phyloP scores from a whole-genome alignment of 2,888 invertebrate species.

The Dasypolia templi region DNA sequence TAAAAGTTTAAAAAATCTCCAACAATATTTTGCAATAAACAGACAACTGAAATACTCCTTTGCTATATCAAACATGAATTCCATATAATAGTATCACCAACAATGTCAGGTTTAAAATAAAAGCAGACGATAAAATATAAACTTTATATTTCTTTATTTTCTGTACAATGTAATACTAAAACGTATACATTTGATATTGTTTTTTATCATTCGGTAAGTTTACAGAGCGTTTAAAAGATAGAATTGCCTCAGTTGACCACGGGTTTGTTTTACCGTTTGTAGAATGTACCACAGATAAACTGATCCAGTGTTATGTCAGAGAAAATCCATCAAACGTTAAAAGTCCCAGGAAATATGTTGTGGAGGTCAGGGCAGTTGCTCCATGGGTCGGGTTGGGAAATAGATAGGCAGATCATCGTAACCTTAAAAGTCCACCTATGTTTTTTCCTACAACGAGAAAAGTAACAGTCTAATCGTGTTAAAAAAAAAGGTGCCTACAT shows the following conservation, averaged over 20 bases:
- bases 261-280: not conserved
- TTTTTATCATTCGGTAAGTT: slow-evolving; percentile 32
- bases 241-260: not conserved
- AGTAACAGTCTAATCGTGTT: not conserved
- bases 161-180: slow-evolving; percentile 85
- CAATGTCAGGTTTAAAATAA: slow-evolving; percentile 50
- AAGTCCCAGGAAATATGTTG: too few relatives aligned
- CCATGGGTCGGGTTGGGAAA: too few relatives aligned
- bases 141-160: slow-evolving; percentile 65
- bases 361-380: too few relatives aligned
- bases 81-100: slow-evolving; percentile 21
- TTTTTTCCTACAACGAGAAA: too few relatives aligned
- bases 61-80: slow-evolving; percentile 10
- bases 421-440: too few relatives aligned
- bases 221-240: slow-evolving; percentile 27
- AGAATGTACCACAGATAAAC: not conserved
- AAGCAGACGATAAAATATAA: slow-evolving; percentile 59
- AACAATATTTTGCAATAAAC: slow-evolving; percentile 1
- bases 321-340: not conserved
- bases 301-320: not conserved
- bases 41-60: slow-evolving; percentile 4
- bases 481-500: not conserved
- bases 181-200: slow-evolving; percentile 82
- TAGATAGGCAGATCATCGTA: too few relatives aligned
- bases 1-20: not conserved